Percentiles rank a stretch among this genome's conserved stretches.
Evolutionary conservation across 2,113 vertebrate species (phyloP).

Genomic region (Damaliscus lunatus): DNA sequence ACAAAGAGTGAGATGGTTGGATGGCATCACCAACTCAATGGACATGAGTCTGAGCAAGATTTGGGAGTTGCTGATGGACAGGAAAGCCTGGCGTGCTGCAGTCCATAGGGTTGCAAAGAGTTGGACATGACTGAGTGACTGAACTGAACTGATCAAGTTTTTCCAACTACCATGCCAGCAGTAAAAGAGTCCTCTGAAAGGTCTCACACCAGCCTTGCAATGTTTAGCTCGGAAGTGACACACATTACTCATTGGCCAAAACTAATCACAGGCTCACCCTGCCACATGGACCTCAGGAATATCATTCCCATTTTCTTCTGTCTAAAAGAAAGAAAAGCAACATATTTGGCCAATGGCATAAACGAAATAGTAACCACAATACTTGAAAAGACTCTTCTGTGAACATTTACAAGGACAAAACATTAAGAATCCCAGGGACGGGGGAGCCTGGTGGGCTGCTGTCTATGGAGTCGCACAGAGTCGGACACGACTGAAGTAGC

Average conservation of each 20-base stretch:
- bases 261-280: background rate
- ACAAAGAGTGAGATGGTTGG: background rate
- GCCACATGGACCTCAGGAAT: background rate
- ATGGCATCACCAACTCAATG: background rate
- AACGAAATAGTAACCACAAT: background rate
- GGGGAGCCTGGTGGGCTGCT: no score
- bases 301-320: background rate
- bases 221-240: conserved; percentile 6
- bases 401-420: background rate
- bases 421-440: background rate
- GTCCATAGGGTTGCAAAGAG: background rate
- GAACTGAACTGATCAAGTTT: background rate
- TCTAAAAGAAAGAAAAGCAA: background rate
- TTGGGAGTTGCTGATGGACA: background rate
- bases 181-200: background rate
- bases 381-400: background rate
- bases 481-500: no score
- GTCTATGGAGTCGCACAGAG: no score
- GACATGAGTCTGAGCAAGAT: background rate
- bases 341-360: background rate
- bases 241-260: background rate
- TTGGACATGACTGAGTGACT: background rate
- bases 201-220: background rate
- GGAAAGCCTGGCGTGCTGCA: background rate
- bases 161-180: background rate